Evolutionary conservation across 1,140 invertebrate species (phyloP), one percentile per base, ranked within the genome.

Genomic region (Papilio dardanus): DNA sequence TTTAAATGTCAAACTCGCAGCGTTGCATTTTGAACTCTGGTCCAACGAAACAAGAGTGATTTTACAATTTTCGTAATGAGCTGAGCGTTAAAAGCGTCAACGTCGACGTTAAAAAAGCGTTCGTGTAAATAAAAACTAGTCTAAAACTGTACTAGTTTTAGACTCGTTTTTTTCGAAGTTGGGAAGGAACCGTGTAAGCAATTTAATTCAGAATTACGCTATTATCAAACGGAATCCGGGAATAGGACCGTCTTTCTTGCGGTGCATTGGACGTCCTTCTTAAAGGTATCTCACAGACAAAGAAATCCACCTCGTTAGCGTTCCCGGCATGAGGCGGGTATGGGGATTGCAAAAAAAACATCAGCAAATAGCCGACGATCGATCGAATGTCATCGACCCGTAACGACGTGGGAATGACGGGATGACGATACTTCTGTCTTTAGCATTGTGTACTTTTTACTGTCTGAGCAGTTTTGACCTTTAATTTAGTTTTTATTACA

Each of bases 381-480:
- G 87, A 89, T 87, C 79, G 74, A 74, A 81, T 83, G 87, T 90
- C 86, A 88, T 87, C 82, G 89, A 88, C 89, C 88, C 50, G 74
- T 75, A 79, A 79, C 65, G 79, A 90, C 87, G 90, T 92, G 90
- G 86, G 90, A 92, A 90, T 92, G 88, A 74, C 79, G 62, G 78
- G 84, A 83, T 88, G 87, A 87, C 83, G 84, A 84, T 87, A 83
- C 83, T 68, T 24, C 54, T 58, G 24, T 28, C 24, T 62, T 24
- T 24, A 14, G 81, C 81, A 88, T 90, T 90, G 88, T 89, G 62
- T 6, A 62, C 77, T 89, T 89, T 89, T 89, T 86, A 79, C 82
- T 77, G 75, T n/a, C 76, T 31, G 71, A 24, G 4, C 46, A 8
- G 24, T 21, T 28, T 62, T 62, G 54, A 81, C 58, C 75, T 37